These are phyloP conservation scores for Drosophila erecta DNA, from an alignment of 1,140 invertebrate genomes.

Conservation along the genomic window DNA sequence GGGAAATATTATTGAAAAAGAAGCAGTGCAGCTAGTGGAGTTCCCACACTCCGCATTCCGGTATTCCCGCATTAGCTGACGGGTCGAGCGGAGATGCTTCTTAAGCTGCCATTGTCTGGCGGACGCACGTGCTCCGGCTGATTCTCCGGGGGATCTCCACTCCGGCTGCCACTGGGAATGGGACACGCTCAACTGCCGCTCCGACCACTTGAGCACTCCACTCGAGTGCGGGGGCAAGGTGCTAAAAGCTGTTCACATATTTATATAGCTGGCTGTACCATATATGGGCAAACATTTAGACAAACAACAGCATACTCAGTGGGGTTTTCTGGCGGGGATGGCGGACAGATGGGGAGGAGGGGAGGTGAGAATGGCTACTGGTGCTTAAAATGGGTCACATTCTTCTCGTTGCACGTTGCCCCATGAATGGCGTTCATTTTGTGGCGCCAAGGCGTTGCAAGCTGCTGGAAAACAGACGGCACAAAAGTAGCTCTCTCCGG, in stretches of 20 bases:
- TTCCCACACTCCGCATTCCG: background rate
- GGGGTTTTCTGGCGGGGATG: constrained; percentile 1
- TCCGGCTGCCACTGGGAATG: constrained; percentile 22
- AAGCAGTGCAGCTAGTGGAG: constrained; percentile 9
- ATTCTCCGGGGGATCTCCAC: constrained; percentile 28
- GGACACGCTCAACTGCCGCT: constrained; percentile 34
- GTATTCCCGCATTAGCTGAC: constrained; percentile 16
- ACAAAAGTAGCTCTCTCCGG: constrained; percentile 57
- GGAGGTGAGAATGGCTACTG: constrained; percentile 38
- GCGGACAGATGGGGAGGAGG: background rate
- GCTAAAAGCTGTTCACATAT: constrained; percentile 82
- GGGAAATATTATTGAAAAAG: constrained; percentile 48
- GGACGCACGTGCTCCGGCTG: constrained; percentile 40
- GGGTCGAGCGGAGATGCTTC: constrained; percentile 15
- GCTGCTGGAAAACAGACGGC: constrained; percentile 46
- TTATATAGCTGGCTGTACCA: constrained; percentile 75
- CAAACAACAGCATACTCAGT: constrained; percentile 47
- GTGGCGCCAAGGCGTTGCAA: constrained; percentile 64
- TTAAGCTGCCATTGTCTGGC: constrained; percentile 34
- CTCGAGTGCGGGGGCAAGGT: constrained; percentile 62
- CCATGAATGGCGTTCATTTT: constrained; percentile 72
- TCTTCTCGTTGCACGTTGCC: constrained; percentile 57
- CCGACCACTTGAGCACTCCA: constrained; percentile 40
- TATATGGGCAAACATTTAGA: constrained; percentile 79
- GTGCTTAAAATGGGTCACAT: constrained; percentile 74